phyloP scores from a whole-genome alignment of 2,888 invertebrate genomes.

The Dicyrtoma fusca region DNA sequence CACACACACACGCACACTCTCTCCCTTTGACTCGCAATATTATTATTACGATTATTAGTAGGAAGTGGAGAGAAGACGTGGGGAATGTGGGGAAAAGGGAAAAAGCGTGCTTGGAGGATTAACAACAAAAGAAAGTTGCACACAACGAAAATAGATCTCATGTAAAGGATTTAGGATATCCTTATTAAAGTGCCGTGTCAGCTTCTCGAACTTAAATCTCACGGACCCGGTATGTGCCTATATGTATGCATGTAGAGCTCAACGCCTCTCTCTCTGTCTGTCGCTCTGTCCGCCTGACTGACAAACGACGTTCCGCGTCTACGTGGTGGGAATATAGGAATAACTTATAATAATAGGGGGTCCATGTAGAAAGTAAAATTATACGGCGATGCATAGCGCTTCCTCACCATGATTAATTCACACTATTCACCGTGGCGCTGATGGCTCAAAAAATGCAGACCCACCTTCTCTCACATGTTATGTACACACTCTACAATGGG shows the following conservation, averaged over 20 bases:
- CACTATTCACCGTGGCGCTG: too few relatives aligned
- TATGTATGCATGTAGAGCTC: neutral
- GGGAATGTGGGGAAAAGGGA: conserved; percentile 9
- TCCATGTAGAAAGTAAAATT: too few relatives aligned
- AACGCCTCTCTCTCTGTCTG: neutral
- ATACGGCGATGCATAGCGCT: too few relatives aligned
- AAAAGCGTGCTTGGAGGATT: conserved; percentile 28
- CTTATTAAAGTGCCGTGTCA: conserved; percentile 22
- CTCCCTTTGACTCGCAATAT: neutral
- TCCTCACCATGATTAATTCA: too few relatives aligned
- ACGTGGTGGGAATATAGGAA: too few relatives aligned
- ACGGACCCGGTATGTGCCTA: conserved; percentile 3
- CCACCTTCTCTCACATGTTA: too few relatives aligned
- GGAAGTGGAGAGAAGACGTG: neutral
- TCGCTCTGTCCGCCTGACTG: conserved; percentile 1
- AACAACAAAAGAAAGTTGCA: conserved; percentile 39
- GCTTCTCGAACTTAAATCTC: neutral
- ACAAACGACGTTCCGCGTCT: too few relatives aligned
- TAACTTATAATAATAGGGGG: too few relatives aligned
- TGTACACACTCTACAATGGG: too few relatives aligned
- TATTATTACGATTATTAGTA: neutral
- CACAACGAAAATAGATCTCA: conserved; percentile 22
- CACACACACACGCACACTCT: neutral
- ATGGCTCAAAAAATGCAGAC: too few relatives aligned
- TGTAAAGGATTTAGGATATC: conserved; percentile 23